These are phyloP conservation scores for Acropternis orthonyx DNA, from an alignment of 2,797 vertebrate genomes.

Conservation along the genomic window DNA sequence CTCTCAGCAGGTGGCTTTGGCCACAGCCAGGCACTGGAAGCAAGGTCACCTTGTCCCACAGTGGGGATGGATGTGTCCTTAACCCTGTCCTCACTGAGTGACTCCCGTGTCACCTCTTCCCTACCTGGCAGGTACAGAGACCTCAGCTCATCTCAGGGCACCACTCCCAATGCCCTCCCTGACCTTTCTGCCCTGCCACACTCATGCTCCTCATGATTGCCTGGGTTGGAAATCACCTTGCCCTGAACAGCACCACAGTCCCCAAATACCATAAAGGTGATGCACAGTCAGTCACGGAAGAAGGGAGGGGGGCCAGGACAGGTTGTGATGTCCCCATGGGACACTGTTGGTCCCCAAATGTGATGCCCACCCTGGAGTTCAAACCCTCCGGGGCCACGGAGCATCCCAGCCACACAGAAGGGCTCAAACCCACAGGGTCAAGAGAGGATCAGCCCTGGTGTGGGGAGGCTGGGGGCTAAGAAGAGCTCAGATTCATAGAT, in stretches of 20 bases:
- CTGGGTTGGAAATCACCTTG: not conserved
- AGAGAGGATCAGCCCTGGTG: not conserved
- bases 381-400: not conserved
- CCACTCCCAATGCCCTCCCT: fast-evolving
- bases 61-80: not conserved
- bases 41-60: not conserved
- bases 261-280: not conserved
- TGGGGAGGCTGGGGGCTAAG: not conserved
- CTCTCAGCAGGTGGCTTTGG: not conserved
- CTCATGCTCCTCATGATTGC: not conserved
- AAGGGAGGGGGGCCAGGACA: not conserved
- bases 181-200: not conserved
- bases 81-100: not conserved
- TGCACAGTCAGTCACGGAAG: not conserved
- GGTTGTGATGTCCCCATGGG: not conserved
- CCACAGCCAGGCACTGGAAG: not conserved
- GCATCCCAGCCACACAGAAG: not conserved
- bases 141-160: not conserved
- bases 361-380: not conserved
- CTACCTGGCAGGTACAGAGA: fast-evolving
- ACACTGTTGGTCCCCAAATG: fast-evolving
- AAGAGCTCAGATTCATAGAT: not conserved
- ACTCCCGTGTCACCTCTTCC: not conserved
- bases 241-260: not conserved
- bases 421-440: not conserved